Evolutionary conservation across 2,797 vertebrate species (phyloP), one percentile per base, ranked within the genome.

Genomic region (Malacoraja senta): DNA sequence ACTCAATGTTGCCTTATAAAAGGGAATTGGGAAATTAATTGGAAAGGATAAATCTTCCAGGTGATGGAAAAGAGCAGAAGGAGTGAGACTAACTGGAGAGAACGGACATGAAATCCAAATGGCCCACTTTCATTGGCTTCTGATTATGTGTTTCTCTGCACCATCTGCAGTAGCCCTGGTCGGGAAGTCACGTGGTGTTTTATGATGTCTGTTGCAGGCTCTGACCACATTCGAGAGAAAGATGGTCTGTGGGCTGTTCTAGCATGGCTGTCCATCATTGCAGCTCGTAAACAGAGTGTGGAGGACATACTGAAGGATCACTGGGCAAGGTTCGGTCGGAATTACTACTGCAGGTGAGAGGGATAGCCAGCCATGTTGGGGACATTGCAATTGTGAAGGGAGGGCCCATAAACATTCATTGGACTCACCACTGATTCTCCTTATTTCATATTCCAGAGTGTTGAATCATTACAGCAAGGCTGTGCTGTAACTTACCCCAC

Each of bases 161-260:
- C 26, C 76, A 93, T 91, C 93, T 94, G 94, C 93, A 94, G 91
- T 94, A 93, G 21, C 12, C 71, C 8, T 6, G 92, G 94, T 93
- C 58, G 76, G 7, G 84, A 76, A 65, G 63, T 1, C 12, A 0
- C 12, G 19, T 38, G 35, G 8, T 65, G 84, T 71, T 65, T 81
- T 93, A 72, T 78, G 35, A 83, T 94, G 86, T 95, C 38, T 29
- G 93, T 91, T 76, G 17, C 94, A 99, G 99, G 99, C 61, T 99
- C 99, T 38, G 98, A 99, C 95, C 98, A 99, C 95, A 98, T 99
- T 94, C 97, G 99, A 93, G 99, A 99, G 95, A 99, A 99, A 94
- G 99, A 99, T 29, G 99, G 99, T 71, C 95, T 99, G 72, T 99
- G 99, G 99, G 98, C 99, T 8, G 98, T 99, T 94, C 95, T 99